These are phyloP conservation scores for Bubo scandiacus DNA, from an alignment of 2,113 vertebrate genomes.

Conservation along the genomic window DNA sequence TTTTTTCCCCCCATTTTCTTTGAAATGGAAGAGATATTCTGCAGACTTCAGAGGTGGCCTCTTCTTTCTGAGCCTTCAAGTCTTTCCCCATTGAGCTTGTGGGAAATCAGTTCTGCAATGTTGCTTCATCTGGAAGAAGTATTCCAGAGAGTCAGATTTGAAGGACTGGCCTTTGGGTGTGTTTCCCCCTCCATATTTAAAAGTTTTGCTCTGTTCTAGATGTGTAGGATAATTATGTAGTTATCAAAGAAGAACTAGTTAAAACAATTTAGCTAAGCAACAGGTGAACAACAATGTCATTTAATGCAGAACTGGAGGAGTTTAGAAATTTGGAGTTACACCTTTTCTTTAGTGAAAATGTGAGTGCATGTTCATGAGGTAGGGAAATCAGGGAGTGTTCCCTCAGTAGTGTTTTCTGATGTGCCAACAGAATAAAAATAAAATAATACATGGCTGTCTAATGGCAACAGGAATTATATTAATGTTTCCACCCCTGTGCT, in stretches of 20 bases:
- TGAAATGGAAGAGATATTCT: neutral
- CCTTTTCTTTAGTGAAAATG: neutral
- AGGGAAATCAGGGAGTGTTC: neutral
- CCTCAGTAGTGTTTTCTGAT: neutral
- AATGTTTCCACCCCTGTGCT: neutral
- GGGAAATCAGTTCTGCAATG: neutral
- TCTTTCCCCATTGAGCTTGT: neutral
- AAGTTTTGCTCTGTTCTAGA: neutral
- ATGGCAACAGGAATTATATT: neutral
- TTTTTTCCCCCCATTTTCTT: neutral
- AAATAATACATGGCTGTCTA: neutral
- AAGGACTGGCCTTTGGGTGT: neutral
- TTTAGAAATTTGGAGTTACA: neutral
- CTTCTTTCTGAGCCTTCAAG: neutral
- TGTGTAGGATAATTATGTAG: neutral
- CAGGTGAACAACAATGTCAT: neutral
- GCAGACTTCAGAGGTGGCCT: neutral
- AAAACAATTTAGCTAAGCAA: neutral
- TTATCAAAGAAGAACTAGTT: neutral
- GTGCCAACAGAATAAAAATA: neutral
- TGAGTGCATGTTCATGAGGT: neutral
- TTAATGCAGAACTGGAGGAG: neutral
- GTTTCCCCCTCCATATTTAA: neutral
- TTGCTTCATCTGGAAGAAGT: neutral
- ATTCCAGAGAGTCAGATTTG: neutral